Evolutionary conservation across 1,140 invertebrate species (phyloP), one percentile per base, ranked within the genome.

Genomic region (Telenomus remus): DNA sequence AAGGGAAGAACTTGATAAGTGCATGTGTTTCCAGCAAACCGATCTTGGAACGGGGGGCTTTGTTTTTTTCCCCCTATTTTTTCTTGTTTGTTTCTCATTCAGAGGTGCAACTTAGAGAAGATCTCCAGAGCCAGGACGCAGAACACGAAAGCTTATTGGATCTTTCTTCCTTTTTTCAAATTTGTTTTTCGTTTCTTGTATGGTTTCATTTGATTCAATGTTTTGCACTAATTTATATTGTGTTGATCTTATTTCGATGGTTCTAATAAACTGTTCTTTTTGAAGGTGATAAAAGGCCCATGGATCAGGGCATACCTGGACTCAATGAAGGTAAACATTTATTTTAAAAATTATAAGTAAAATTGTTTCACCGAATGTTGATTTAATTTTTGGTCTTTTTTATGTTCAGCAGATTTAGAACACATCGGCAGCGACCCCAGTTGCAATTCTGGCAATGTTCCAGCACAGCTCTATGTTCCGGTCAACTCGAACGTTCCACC

Each of bases 201-300:
- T 68, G 19, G 39, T 11, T 59, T 59, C 15, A 39, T 56, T 63
- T 34, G 27, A 64, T 47, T 73, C 54, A 59, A 74, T 74, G 70
- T 73, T 54, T 73, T 72, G 57, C 59, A 72, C 59, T 68, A 51
- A 15, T 72, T 43, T 35, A 47, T 35, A 14, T 48, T 57, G 3
- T 9, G 9, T 1, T 3, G 12, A 34, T 57, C 11, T 8, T 43
- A 43, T 51, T 2, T 54, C 49, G 9, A 3, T 57, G 2, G 14
- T 46, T 54, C 33, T 65, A 64, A 74, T 42, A 15, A 7, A 16
- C 15, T 0, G 0, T 61, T 39, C 63, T 16, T 64, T 69, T 68
- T 47, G 65, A 79, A 88, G 86, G 84, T 88, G 86, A 88, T 48
- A 87, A 87, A 78, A 84, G 84, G 44, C 76, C 53, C 48, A 43